A percentile compares a stretch with the other conserved stretches of the same genome.
These are phyloP conservation scores for Callipepla squamata DNA, from an alignment of 2,113 vertebrate species.

Conservation along the genomic window DNA sequence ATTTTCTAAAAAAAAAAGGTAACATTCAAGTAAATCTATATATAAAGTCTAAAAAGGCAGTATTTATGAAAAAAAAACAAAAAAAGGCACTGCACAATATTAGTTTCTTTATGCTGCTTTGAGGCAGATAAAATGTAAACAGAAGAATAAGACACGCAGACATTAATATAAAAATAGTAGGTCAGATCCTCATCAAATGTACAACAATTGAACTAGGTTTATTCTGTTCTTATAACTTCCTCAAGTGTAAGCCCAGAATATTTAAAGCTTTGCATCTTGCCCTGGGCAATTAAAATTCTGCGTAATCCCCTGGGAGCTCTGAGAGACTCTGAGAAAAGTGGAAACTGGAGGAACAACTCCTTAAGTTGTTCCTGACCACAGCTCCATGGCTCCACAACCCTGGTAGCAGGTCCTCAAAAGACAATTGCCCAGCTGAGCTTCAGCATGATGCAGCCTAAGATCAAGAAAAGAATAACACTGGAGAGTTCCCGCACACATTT, in stretches of 20 bases:
- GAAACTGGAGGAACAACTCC: background rate
- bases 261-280: background rate
- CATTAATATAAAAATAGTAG: background rate
- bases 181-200: rapidly evolving
- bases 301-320: background rate
- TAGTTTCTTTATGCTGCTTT: background rate
- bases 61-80: background rate
- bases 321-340: background rate
- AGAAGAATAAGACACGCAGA: background rate
- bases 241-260: background rate
- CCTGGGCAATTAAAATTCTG: background rate
- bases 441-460: background rate
- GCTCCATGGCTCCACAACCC: background rate
- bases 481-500: background rate
- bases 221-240: background rate
- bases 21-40: slow-evolving; percentile 1
- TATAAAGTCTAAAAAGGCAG: background rate
- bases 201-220: background rate
- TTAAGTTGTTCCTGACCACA: background rate
- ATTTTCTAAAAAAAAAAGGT: slow-evolving; percentile 51
- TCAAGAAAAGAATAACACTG: background rate
- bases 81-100: background rate
- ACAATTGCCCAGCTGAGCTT: background rate
- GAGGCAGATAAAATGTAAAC: background rate
- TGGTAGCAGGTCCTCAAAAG: background rate